Evolutionary conservation across 2,888 invertebrate species (phyloP).

Genomic region (Limnephilus marmoratus): DNA sequence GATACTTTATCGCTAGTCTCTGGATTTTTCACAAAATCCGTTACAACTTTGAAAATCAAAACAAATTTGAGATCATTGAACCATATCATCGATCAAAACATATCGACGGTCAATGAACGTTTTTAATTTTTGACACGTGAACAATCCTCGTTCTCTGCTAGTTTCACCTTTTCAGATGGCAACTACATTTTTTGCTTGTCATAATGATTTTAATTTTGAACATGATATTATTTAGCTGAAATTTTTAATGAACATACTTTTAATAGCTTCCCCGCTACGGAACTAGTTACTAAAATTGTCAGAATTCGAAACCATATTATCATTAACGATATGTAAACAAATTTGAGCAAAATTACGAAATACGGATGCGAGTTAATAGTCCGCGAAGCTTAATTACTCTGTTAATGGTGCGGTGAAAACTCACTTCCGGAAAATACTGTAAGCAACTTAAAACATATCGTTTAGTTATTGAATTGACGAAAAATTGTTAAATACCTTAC

Average conservation of each 20-base stretch:
- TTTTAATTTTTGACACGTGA: too few relatives aligned
- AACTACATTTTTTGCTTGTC: not conserved
- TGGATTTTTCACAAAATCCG: too few relatives aligned
- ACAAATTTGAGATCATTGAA: too few relatives aligned
- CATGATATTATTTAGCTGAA: too few relatives aligned
- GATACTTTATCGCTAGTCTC: too few relatives aligned
- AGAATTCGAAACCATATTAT: not conserved
- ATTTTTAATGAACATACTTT: too few relatives aligned
- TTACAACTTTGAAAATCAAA: too few relatives aligned
- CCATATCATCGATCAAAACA: too few relatives aligned
- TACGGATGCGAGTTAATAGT: not conserved
- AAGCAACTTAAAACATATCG: not conserved
- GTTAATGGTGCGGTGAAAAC: not conserved
- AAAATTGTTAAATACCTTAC: not conserved
- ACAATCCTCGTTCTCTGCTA: too few relatives aligned
- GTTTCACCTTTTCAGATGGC: too few relatives aligned
- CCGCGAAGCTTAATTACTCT: not conserved
- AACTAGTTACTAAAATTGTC: not conserved
- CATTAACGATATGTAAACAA: not conserved
- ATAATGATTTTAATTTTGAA: not conserved
- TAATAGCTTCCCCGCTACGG: not conserved
- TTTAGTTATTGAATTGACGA: not conserved
- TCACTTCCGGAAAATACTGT: not conserved
- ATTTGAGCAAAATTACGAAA: not conserved
- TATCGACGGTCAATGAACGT: too few relatives aligned